These are phyloP conservation scores for Lerista edwardsae DNA, from an alignment of 2,797 vertebrate genomes.

Conservation along the genomic window DNA sequence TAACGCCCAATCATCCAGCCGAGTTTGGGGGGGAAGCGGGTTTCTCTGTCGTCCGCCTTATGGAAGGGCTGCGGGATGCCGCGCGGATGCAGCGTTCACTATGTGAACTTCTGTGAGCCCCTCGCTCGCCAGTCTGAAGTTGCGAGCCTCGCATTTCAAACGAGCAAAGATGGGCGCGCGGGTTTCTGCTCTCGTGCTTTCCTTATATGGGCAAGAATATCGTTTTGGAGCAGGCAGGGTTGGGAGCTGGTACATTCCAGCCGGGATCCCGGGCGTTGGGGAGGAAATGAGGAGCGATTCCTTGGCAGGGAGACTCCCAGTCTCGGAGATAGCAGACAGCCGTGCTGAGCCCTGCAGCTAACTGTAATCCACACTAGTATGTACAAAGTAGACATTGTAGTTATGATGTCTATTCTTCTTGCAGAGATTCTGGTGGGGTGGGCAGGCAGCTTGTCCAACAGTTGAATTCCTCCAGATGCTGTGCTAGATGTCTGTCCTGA, in stretches of 20 bases:
- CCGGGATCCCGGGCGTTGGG: not conserved
- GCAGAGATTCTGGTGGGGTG: no score
- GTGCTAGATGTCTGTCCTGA: no score
- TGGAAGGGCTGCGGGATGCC: not conserved
- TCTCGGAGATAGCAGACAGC: no score
- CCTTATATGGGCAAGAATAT: conserved; percentile 71
- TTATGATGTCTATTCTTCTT: no score
- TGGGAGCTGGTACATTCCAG: conserved; percentile 24
- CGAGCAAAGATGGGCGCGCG: not conserved
- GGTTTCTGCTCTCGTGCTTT: conserved; percentile 24
- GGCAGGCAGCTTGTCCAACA: no score
- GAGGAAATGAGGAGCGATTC: not conserved
- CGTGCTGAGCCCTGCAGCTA: not conserved
- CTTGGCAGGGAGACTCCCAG: not conserved
- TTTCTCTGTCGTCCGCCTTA: not conserved
- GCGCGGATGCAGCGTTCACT: no score
- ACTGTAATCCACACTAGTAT: no score
- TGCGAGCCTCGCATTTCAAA: not conserved
- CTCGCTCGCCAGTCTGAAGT: not conserved
- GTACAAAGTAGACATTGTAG: no score
- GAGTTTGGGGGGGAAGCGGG: not conserved
- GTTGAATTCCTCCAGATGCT: no score
- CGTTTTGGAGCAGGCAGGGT: conserved; percentile 46
- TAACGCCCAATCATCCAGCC: no score
- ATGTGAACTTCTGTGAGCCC: not conserved